Evolutionary conservation across 2,797 vertebrate species (phyloP), one percentile per base, ranked within the genome.

Genomic region (Tarsius wallacei): DNA sequence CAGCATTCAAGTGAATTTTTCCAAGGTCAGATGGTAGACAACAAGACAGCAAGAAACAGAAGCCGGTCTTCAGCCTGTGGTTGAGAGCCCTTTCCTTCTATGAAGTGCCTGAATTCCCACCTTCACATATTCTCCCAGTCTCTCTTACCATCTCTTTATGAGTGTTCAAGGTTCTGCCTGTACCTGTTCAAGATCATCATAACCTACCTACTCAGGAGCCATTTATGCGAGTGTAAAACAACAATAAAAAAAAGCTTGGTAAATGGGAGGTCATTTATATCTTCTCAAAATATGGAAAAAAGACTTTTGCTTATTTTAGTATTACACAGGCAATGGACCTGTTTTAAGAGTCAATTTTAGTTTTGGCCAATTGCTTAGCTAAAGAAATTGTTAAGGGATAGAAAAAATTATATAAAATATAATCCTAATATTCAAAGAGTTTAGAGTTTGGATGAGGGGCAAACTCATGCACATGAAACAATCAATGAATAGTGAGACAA

Each of bases 201-300:
- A 66, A 42, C 21, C 81, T 57, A 9, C 9, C 36, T 19, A 82
- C 7, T 53, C 55, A 36, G 76, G 31, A 63, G 19, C 24, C 5
- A 15, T 74, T 74, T 82, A 42, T 42, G 42, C 42, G 42, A 42
- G 42, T 42, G 42, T 42, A 42, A 42, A 42, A 42, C 42, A 42
- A 42, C 42, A 42, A 42, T 42, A 33, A 42, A n/a, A 51, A 77
- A 77, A 31, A 73, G 7, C 0, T 68, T 28, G 51, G 24, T 70
- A 66, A 90, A 61, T 28, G 6, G 63, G 26, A 61, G 22, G 22
- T 68, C 33, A 63, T 81, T 83, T 63, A 21, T 28, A 74, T 66
- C 24, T 81, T 90, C 36, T 91, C 33, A 87, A 93, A 94, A 93
- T 83, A 86, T 49, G 11, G 26, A 74, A 24, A 42, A 88, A 90